phyloP scores from a whole-genome alignment of 2,797 vertebrate species.

The Rhinichthys osculus region DNA sequence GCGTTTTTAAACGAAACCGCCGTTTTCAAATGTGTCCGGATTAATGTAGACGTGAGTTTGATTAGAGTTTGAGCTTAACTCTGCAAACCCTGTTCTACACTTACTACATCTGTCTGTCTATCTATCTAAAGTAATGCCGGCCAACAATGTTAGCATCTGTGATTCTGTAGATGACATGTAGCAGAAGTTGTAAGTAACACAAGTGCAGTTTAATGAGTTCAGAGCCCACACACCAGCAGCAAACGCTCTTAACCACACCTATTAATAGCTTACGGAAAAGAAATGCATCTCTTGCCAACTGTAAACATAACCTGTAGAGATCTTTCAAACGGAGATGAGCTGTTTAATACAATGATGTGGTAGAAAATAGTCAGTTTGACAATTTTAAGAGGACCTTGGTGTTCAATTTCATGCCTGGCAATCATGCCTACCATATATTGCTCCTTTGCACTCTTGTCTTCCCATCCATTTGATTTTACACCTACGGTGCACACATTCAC shows the following conservation, averaged over 20 bases:
- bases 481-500: constrained; percentile 15
- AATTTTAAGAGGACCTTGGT: background rate
- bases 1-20: too few relatives aligned
- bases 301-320: constrained; percentile 30
- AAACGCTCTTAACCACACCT: constrained; percentile 48
- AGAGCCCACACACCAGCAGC: constrained; percentile 17
- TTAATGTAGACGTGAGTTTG: too few relatives aligned
- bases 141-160: background rate
- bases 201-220: background rate
- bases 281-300: constrained; percentile 27
- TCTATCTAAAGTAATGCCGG: background rate
- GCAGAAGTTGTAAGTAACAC: background rate
- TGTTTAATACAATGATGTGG: constrained; percentile 13
- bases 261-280: constrained; percentile 56
- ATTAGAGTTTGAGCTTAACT: too few relatives aligned
- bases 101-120: background rate
- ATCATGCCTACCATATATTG: background rate
- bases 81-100: background rate
- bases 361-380: constrained; percentile 18
- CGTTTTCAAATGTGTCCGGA: too few relatives aligned
- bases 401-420: constrained; percentile 20
- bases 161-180: background rate
- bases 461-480: constrained; percentile 14
- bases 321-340: background rate
- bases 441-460: background rate